Evolutionary conservation across 2,797 vertebrate genomes (phyloP), one percentile per base, ranked within the genome.

Genomic region (Hemibagrus guttatus): DNA sequence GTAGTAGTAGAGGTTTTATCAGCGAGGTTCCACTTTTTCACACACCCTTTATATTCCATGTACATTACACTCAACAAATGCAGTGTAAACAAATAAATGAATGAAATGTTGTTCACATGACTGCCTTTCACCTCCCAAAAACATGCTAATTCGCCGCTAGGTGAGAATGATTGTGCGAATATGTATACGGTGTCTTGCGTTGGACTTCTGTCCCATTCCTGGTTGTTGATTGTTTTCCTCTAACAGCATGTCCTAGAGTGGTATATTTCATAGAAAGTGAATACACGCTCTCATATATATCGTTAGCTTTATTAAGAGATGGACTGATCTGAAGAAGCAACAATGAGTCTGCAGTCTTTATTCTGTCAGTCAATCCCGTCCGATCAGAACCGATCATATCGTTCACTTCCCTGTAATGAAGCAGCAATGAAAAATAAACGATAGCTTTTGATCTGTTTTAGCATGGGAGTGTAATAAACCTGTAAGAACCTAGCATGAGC

Each of bases 391-490:
- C 0, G 9, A 64, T 12, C 63, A 11, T 28, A 35, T 68, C n/a
- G 2, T 12, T 66, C 52, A 56, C 52, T 31, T 58, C 54, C 35
- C 52, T 12, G 56, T 59, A 81, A 81, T 2, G n/a, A 81, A 63
- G 78, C 78, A 81, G 58, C 78, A 81, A 19, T 9, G 8, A 81
- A 46, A 21, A 46, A 64, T 28, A 64, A 64, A 28, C 26, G 2
- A 46, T 81, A n/a, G 21, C 42, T 42, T 42, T 63, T 81, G 26
- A 81, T 63, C 59, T 64, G 59, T 46, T 80, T 81, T 2, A 81
- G 79, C 39, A 49, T 39, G 19, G 35, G 28, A 58, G 19, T 49
- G 46, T 46, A 46, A 35, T 42, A 61, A 26, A 61, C 46, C 56
- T 0, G 21, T 61, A 80, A 80, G 7, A 61, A n/a, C 23, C 58